phyloP scores from a whole-genome alignment of 2,797 vertebrate species.

The Atherinosoma microstoma region DNA sequence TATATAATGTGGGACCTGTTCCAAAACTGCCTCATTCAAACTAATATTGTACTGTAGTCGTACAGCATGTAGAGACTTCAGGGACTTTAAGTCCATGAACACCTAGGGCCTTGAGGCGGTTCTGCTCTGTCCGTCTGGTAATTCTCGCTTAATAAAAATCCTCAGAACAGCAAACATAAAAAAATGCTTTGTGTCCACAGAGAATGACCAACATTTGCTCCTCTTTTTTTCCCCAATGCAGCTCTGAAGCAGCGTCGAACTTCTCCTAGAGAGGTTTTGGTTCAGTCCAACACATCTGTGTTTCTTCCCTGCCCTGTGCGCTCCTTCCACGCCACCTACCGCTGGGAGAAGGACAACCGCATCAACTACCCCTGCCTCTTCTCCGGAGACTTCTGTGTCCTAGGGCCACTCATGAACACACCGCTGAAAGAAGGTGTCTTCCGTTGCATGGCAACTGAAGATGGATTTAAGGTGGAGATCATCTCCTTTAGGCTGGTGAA shows the following conservation, averaged over 20 bases:
- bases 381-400: constrained; percentile 84
- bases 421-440: constrained; percentile 85
- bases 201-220: background rate
- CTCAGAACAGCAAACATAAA: background rate
- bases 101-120: background rate
- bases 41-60: background rate
- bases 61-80: background rate
- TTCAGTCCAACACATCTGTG: constrained; percentile 79
- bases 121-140: background rate
- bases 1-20: background rate
- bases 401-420: constrained; percentile 77
- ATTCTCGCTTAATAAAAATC: constrained; percentile 3
- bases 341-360: constrained; percentile 87
- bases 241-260: constrained; percentile 80
- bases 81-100: background rate
- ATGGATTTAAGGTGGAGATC: constrained; percentile 86
- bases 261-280: constrained; percentile 79
- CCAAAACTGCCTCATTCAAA: background rate
- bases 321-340: constrained; percentile 87
- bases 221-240: constrained; percentile 36
- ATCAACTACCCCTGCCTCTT: constrained; percentile 84
- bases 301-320: constrained; percentile 86
- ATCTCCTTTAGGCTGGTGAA: constrained; percentile 85
- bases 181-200: background rate
- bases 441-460: constrained; percentile 86